Evolutionary conservation across 2,888 invertebrate genomes (phyloP), one percentile per base, ranked within the genome.

Genomic region (Patella caerulea): DNA sequence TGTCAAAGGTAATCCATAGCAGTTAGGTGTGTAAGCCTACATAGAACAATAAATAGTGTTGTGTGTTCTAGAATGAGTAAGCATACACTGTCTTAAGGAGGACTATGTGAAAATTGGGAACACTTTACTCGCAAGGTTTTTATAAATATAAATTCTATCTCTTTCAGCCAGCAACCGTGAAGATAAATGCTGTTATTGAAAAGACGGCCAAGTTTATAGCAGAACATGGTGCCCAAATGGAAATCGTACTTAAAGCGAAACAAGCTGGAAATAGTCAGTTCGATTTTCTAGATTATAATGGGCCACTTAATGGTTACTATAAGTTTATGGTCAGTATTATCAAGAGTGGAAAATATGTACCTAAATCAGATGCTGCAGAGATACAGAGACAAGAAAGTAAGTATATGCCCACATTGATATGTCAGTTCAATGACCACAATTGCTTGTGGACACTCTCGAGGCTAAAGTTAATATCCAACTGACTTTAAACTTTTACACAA

Each of bases 171-270:
- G 95, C 95, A 83, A 95, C 95, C 5, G 94, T 95, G 88, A 98
- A 98, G 91, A 94, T 96, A 87, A 96, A 97, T 91, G 96, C 96
- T 17, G 96, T 99, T 81, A 98, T 99, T 87, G 98, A 98, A 90
- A 98, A 97, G 92, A 99, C 93, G 0, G 93, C 93, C 2, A 81
- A 85, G 69, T 94, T 94, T 86, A 92, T 94, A 17, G 92, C 92
- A 3, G 94, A 94, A 73, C 98, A 98, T 90, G 99, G 99, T 0
- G 94, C 95, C 11, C 99, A 99, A 93, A 98, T 99, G 98, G 99
- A 99, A 93, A 98, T 99, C 85, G 94, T 99, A 15, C 95, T 99
- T 84, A 99, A 99, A 92, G 97, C 98, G 4, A 99, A 99, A 92
- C 99, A 99, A 92, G 94, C 96, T 0, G 95, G 95, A 89, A 99